Evolutionary conservation across 2,797 vertebrate species (phyloP).

Genomic region (Cyclopterus lumpus): DNA sequence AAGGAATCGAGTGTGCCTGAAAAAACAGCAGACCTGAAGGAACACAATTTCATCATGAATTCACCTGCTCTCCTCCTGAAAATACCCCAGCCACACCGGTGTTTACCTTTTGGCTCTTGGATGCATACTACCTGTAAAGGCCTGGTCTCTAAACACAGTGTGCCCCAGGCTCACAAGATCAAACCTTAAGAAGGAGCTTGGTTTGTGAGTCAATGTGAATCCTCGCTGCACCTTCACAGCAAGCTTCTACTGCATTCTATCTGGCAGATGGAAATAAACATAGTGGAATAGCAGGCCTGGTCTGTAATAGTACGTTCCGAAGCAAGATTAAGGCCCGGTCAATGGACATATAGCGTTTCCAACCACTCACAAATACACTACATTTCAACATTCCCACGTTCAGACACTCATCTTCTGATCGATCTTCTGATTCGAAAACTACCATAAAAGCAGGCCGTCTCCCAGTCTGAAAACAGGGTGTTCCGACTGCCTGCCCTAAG

Average conservation of each 20-base stretch:
- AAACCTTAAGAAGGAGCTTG: constrained; percentile 44
- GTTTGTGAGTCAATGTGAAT: constrained; percentile 46
- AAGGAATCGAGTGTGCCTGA: background rate
- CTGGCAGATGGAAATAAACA: constrained; percentile 53
- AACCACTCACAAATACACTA: too few relatives aligned
- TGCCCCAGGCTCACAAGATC: constrained; percentile 40
- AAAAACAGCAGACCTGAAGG: constrained; percentile 15
- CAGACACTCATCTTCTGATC: too few relatives aligned
- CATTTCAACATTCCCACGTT: background rate
- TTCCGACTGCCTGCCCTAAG: background rate
- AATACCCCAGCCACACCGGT: constrained; percentile 31
- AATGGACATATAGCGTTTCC: too few relatives aligned
- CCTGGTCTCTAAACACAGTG: constrained; percentile 39
- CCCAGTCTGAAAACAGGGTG: background rate
- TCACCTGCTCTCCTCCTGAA: constrained; percentile 23
- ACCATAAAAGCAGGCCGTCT: too few relatives aligned
- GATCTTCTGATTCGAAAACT: too few relatives aligned
- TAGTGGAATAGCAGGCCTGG: constrained; percentile 50
- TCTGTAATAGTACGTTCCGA: constrained; percentile 55
- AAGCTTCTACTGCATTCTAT: constrained; percentile 39
- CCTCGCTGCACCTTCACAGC: constrained; percentile 25
- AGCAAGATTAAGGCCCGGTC: constrained; percentile 59
- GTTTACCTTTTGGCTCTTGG: constrained; percentile 46
- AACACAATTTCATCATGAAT: constrained; percentile 26
- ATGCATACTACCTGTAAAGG: constrained; percentile 37